Conservation (phyloP, 37 sponge, comb jelly and placozoan genomes). For the Haliclona indistincta region DNA sequence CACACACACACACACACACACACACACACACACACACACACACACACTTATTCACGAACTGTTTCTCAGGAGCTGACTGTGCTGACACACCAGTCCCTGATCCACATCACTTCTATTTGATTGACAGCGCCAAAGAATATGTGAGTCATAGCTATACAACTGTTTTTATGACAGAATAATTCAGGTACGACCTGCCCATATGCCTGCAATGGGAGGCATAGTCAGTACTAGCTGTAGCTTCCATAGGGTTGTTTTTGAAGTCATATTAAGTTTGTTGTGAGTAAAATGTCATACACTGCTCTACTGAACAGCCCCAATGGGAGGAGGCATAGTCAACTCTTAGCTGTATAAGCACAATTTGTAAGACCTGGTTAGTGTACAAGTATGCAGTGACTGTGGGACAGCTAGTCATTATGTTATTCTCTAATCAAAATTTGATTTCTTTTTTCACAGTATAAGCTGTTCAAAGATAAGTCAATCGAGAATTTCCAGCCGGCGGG, state of each 20-base stretch:
- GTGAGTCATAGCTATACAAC: constrained; percentile 24
- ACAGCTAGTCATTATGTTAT: too few species aligned
- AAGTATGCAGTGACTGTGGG: too few species aligned
- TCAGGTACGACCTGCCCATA: too few species aligned
- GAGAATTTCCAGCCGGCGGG: constrained; percentile 18
- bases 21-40: not conserved
- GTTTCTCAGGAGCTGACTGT: constrained; percentile 26
- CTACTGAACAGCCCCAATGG: not conserved
- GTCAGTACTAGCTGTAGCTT: too few species aligned
- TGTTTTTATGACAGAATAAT: too few species aligned
- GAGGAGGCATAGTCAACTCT: too few species aligned
- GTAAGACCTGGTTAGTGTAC: too few species aligned
- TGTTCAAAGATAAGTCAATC: constrained; percentile 32
- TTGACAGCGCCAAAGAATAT: constrained; percentile 45
- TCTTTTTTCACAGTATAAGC: constrained; percentile 29
- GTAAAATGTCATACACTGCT: constrained; percentile 10
- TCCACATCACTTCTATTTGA: constrained; percentile 68
- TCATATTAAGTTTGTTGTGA: too few species aligned
- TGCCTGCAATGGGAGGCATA: too few species aligned
- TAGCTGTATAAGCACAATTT: too few species aligned
- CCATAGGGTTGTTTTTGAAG: too few species aligned
- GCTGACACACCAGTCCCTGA: constrained; percentile 34
- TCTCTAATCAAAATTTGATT: not conserved
- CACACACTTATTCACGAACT: not conserved
- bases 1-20: not conserved